Conservation (phyloP, 2,797 vertebrate species). For the Alectoris magna region DNA sequence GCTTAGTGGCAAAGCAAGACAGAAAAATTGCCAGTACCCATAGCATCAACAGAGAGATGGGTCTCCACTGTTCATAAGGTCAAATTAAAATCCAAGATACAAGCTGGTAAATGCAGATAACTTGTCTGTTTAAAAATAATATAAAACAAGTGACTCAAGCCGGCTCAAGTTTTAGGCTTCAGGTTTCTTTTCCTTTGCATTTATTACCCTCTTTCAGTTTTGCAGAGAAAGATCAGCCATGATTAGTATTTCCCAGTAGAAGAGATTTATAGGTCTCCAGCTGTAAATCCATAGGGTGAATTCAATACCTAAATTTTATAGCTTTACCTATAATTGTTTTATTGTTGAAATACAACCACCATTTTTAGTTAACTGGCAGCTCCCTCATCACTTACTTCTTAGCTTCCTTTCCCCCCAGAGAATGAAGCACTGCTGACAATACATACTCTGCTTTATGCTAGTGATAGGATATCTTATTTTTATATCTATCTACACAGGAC, state of each 20-base stretch:
- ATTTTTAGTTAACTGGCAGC: not conserved
- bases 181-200: not conserved
- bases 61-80: not conserved
- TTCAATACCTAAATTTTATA: conserved; percentile 21
- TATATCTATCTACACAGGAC: not conserved
- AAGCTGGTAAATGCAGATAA: not conserved
- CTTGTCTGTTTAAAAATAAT: not conserved
- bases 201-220: not conserved
- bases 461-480: not conserved
- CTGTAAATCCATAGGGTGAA: not conserved
- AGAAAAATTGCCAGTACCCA: not conserved
- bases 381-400: conserved; percentile 2
- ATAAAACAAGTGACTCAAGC: not conserved
- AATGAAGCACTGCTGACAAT: not conserved
- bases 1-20: not conserved
- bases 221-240: not conserved
- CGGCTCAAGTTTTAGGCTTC: not conserved
- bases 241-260: conserved; percentile 23
- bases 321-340: not conserved
- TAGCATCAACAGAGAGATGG: not conserved
- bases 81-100: not conserved
- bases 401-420: not conserved
- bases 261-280: conserved; percentile 11
- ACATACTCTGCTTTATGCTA: not conserved
- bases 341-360: conserved; percentile 32